phyloP scores from a whole-genome alignment of 2,113 vertebrate genomes.

The Lanius ludovicianus region DNA sequence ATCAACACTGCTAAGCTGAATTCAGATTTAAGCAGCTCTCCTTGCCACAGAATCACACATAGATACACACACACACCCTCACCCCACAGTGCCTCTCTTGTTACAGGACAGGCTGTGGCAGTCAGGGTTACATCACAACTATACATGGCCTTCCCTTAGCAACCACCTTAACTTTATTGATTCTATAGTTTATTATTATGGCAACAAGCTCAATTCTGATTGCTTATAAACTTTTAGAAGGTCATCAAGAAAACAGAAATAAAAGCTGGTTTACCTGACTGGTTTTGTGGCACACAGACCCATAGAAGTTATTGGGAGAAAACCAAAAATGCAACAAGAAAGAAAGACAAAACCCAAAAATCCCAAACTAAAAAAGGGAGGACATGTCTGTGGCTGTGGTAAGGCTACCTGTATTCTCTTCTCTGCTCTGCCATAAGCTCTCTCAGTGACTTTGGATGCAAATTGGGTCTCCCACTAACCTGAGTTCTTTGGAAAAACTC shows the following conservation, averaged over 20 bases:
- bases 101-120: background rate
- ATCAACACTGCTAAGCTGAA: background rate
- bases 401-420: background rate
- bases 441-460: background rate
- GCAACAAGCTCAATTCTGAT: slow-evolving; percentile 21
- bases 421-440: background rate
- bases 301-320: background rate
- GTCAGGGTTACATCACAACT: background rate
- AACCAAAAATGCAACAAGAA: background rate
- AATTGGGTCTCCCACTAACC: background rate
- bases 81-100: background rate
- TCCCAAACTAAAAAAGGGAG: background rate
- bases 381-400: background rate
- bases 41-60: background rate
- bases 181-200: slow-evolving; percentile 35
- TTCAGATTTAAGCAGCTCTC: background rate
- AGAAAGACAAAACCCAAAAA: background rate
- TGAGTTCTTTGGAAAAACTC: background rate
- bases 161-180: slow-evolving; percentile 3
- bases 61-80: background rate
- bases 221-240: slow-evolving; percentile 33
- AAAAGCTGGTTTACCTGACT: background rate
- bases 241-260: background rate
- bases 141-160: slow-evolving; percentile 44
- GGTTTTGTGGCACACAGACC: background rate